A percentile compares a stretch with the other conserved stretches of the same genome.
phyloP scores from a whole-genome alignment of 2,113 vertebrate species.

The Macrotus californicus region DNA sequence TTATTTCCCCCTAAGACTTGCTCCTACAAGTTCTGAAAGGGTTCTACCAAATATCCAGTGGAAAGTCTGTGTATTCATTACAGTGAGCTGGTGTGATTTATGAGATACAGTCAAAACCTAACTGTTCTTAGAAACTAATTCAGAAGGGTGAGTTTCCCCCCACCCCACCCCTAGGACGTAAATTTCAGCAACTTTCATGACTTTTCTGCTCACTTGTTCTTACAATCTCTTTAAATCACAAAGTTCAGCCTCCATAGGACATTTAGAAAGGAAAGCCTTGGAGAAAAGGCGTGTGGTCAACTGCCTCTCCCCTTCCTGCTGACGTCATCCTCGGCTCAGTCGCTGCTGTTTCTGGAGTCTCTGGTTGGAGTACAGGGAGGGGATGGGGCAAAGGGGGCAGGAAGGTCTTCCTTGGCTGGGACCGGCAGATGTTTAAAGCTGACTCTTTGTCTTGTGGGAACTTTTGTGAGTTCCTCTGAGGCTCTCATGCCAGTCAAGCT shows the following conservation, averaged over 20 bases:
- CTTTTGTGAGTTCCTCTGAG: not conserved
- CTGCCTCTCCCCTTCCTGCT: not conserved
- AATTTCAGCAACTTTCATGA: slow-evolving; percentile 29
- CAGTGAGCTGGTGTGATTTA: not conserved
- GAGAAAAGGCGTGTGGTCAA: not conserved
- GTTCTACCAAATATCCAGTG: not conserved
- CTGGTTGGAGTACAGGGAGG: not conserved
- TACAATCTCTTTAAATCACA: not conserved
- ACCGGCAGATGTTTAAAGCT: not conserved
- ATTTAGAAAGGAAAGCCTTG: slow-evolving; percentile 11
- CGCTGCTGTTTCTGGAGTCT: not conserved
- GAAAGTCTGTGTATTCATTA: slow-evolving; percentile 29
- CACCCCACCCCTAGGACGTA: not conserved
- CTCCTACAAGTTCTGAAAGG: slow-evolving; percentile 12
- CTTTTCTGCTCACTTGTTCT: slow-evolving; percentile 13
- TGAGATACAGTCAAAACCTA: slow-evolving; percentile 47
- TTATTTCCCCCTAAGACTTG: not conserved
- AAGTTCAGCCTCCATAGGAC: not conserved
- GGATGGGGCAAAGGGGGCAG: not conserved
- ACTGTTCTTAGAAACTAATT: slow-evolving; percentile 35
- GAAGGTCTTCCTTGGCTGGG: not conserved
- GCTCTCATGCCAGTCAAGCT: not conserved
- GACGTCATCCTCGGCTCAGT: not conserved
- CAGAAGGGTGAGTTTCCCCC: not conserved
- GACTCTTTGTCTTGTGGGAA: not conserved